Base-by-base conservation (phyloP, 2,888 invertebrate genomes). In the Sthenelais limicola region DNA sequence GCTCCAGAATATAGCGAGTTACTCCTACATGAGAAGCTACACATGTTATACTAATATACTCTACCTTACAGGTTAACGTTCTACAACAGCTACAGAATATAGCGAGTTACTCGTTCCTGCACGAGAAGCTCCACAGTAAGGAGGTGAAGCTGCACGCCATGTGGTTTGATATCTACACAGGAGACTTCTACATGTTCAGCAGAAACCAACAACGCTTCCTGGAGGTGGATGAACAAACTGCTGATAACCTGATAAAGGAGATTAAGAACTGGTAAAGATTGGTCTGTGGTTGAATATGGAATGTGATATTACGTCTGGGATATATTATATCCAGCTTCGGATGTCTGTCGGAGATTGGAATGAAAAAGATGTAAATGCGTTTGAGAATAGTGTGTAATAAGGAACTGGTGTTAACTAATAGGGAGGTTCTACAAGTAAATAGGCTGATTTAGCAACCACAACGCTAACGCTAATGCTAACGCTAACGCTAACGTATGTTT, bases 101-200 rank as follows among this genome's bases (percentile, higher is more conserved):
- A 58, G 94, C 96, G 1, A 96, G 95, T 18, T 96, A 97, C 85
- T 94, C 95, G 49, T 96, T 97, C 89, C 89, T 97, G 47, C 94
- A 94, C 83, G 92, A 92, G 76, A 91, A 94, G 0, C 89, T 97
- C 21, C 92, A 94, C 85, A 91, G 91, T 52, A 93, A 94, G 81
- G 92, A 95, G 85, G 90, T 96, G 51, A 94, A 94, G 82, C 93
- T 97, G 78, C 96, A 88, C 77, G 98, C 97, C 0, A 89, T 98
- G 48, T 98, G 98, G 98, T 97, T 98, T 87, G 98, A 98, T 87
- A 95, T 98, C 86, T 97, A 97, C 86, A 95, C 96, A 0, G 98
- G 97, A 0, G 96, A 97, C 87, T 94, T 98, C 82, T 96, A 95
- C 87, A 95, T 94, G 88, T 98, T 98, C 85, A 96, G 96, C 85